Conservation (phyloP, 64 coral and sea anemone genomes). For the Dendronephthya gigantea region DNA sequence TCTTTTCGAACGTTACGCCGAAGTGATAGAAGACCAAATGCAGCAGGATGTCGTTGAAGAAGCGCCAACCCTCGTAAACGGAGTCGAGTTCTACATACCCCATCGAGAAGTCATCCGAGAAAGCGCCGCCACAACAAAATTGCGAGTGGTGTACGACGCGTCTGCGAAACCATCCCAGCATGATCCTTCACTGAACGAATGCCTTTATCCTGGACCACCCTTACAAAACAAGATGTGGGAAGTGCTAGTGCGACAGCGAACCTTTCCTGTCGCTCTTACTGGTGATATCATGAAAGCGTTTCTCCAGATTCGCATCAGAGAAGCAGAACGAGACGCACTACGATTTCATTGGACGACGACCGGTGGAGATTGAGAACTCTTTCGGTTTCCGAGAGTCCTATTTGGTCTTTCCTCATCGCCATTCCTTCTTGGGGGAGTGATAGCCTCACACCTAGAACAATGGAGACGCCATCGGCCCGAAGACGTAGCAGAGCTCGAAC, state of each 20-base stretch:
- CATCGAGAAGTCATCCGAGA: too few relatives aligned
- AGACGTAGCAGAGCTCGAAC: neutral
- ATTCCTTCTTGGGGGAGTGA: neutral
- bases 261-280: constrained; percentile 24
- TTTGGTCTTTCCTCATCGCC: neutral
- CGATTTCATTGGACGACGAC: neutral
- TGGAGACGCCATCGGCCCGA: neutral
- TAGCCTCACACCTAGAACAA: too few relatives aligned
- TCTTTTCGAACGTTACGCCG: constrained; percentile 7
- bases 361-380: neutral
- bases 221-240: constrained; percentile 28
- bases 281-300: too few relatives aligned
- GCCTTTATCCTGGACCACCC: constrained; percentile 24
- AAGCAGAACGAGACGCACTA: neutral
- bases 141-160: constrained; percentile 18
- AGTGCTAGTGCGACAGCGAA: neutral
- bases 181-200: constrained; percentile 19
- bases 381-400: neutral
- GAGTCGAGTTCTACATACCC: constrained; percentile 27
- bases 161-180: neutral
- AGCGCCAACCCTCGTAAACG: neutral
- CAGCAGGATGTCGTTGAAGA: constrained; percentile 26
- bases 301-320: too few relatives aligned
- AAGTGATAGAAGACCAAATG: too few relatives aligned
- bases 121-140: constrained; percentile 24